phyloP scores from a whole-genome alignment of 2,888 invertebrate genomes.

The Drosophila meridiana region DNA sequence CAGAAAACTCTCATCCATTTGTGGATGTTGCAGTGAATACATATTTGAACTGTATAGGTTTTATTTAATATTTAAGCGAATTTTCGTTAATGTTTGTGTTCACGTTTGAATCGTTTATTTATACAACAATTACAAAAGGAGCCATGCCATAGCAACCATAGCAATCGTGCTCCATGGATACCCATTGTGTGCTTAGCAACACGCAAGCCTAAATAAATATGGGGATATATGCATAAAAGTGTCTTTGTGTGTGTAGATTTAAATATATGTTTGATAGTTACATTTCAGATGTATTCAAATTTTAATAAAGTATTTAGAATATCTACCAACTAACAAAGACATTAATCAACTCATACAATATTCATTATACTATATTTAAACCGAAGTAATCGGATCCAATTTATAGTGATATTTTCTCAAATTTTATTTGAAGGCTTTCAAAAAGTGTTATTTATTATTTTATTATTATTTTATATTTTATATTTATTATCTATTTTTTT shows the following conservation, averaged over 20 bases:
- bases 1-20: slow-evolving; percentile 62
- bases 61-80: slow-evolving; percentile 4
- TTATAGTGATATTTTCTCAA: no score
- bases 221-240: neutral
- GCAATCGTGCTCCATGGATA: neutral
- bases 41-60: slow-evolving; percentile 12
- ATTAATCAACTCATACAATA: no score
- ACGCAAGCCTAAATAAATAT: neutral
- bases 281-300: no score
- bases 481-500: no score
- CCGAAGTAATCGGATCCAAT: no score
- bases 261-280: no score
- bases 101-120: slow-evolving; percentile 30
- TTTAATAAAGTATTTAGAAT: no score
- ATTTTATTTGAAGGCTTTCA: no score
- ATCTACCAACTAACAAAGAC: no score
- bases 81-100: neutral
- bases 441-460: no score
- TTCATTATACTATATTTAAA: no score
- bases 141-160: slow-evolving; percentile 33
- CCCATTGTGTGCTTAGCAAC: slow-evolving; percentile 31
- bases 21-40: slow-evolving; percentile 65
- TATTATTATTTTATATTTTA: no score
- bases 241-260: neutral
- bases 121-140: slow-evolving; percentile 14